Evolutionary conservation across 2,888 invertebrate genomes (phyloP).

Genomic region (Glyphotaelius pellucidus): DNA sequence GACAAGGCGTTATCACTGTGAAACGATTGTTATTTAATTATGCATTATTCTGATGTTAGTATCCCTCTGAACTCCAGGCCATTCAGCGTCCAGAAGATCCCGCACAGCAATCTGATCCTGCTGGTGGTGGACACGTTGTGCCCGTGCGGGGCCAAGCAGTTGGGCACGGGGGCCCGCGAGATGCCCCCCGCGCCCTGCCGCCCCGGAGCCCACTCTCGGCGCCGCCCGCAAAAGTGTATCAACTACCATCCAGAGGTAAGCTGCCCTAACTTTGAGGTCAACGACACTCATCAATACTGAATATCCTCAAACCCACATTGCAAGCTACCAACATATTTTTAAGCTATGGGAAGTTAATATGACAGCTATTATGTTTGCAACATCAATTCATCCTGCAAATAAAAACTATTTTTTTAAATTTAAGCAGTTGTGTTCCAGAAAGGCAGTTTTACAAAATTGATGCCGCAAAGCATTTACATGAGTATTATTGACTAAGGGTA

Average conservation of each 20-base stretch:
- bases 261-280: neutral
- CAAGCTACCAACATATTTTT: no score
- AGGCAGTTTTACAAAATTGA: no score
- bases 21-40: no score
- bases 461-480: no score
- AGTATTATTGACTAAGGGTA: no score
- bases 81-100: conserved; percentile 94
- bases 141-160: conserved; percentile 91
- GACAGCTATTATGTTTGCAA: no score
- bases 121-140: conserved; percentile 93
- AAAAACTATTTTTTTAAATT: no score
- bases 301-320: no score
- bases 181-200: conserved; percentile 79
- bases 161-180: conserved; percentile 88
- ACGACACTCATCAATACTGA: no score
- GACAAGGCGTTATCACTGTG: neutral
- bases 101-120: conserved; percentile 91
- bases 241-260: conserved; percentile 91
- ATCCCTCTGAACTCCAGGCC: conserved; percentile 78
- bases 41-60: neutral
- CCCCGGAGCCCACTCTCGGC: conserved; percentile 83
- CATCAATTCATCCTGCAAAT: no score
- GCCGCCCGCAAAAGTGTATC: conserved; percentile 88
- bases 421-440: no score
- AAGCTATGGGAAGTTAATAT: no score